These are phyloP conservation scores for Mimachlamys varia DNA, from an alignment of 2,888 invertebrate genomes.

Conservation along the genomic window DNA sequence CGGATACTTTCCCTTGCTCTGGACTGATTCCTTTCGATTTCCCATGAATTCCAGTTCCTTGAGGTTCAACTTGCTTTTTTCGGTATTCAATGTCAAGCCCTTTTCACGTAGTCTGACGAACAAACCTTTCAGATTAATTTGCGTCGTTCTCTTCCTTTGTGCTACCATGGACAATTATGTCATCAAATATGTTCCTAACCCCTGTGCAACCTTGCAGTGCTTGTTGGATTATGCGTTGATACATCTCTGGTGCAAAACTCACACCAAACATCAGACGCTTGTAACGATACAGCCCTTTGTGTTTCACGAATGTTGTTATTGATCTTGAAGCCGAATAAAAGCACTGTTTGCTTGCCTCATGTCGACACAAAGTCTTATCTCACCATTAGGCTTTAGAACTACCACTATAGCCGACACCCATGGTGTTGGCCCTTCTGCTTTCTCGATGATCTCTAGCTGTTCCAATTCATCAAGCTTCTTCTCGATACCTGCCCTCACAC, in stretches of 20 bases:
- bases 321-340: slow-evolving; percentile 45
- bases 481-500: slow-evolving; percentile 44
- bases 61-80: no score
- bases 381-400: slow-evolving; percentile 52
- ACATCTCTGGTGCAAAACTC: slow-evolving; percentile 41
- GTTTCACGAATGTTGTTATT: no score
- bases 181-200: slow-evolving; percentile 56
- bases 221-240: slow-evolving; percentile 38
- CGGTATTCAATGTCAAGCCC: no score
- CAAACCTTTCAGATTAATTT: slow-evolving; percentile 51
- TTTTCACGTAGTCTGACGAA: no score
- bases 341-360: slow-evolving; percentile 55
- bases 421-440: slow-evolving; percentile 49
- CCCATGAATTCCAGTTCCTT: no score
- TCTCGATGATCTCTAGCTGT: slow-evolving; percentile 51
- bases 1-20: no score
- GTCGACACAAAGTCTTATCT: slow-evolving; percentile 57
- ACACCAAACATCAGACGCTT: no score
- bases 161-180: slow-evolving; percentile 60
- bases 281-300: no score
- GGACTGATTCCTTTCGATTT: neutral
- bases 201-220: no score
- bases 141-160: slow-evolving; percentile 47
- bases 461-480: slow-evolving; percentile 41
- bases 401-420: slow-evolving; percentile 58